These are phyloP conservation scores for Thecophora atra DNA, from an alignment of 2,888 invertebrate genomes.

Conservation along the genomic window DNA sequence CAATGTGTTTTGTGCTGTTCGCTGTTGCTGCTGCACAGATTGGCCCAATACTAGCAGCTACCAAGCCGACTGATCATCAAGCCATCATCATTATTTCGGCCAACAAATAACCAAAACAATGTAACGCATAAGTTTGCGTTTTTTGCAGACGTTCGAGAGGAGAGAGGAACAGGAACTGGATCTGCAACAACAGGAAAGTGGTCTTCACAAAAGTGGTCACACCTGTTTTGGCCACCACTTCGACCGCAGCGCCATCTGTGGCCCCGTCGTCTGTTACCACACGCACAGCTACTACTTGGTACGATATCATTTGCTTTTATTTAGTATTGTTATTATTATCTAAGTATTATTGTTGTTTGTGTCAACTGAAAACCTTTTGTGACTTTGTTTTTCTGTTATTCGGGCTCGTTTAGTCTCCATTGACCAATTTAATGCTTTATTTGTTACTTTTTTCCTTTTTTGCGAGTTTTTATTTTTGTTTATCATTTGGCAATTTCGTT, in stretches of 20 bases:
- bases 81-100: constrained; percentile 24
- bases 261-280: background rate
- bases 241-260: background rate
- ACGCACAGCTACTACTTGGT: background rate
- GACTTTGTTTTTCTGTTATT: background rate
- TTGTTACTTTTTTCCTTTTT: background rate
- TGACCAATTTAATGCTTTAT: background rate
- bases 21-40: background rate
- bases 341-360: background rate
- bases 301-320: background rate
- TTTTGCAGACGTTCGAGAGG: background rate
- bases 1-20: background rate
- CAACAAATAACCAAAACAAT: constrained; percentile 13
- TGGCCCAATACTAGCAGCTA: background rate
- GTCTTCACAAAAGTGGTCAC: constrained; percentile 29
- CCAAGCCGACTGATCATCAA: constrained; percentile 6
- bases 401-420: background rate
- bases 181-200: constrained; percentile 25
- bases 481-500: background rate
- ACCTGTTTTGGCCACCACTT: constrained; percentile 15
- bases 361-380: background rate
- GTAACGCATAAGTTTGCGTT: constrained; percentile 6
- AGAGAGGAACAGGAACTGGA: background rate
- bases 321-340: background rate
- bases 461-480: background rate